Conservation (phyloP, 2,888 invertebrate genomes). For the Piscicola geometra region DNA sequence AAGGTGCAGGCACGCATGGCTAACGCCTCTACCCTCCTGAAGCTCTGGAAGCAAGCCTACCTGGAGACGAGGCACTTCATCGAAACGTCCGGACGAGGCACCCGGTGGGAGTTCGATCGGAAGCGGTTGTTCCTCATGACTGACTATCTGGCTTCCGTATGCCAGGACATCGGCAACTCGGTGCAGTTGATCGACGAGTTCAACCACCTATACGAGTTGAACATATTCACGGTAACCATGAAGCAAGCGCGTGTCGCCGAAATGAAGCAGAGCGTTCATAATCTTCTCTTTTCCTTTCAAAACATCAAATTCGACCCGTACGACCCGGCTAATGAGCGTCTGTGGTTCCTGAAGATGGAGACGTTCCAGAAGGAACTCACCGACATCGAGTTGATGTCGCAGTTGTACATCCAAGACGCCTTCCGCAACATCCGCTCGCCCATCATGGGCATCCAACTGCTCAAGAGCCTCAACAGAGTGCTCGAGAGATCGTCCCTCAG, state of each 20-base stretch:
- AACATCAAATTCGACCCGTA: constrained; percentile 80
- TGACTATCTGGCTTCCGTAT: constrained; percentile 30
- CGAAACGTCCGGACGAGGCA: constrained; percentile 33
- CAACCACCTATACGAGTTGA: constrained; percentile 27
- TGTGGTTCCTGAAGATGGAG: constrained; percentile 78
- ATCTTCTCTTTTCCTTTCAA: constrained; percentile 13
- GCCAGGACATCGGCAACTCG: constrained; percentile 27
- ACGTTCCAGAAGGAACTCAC: constrained; percentile 71
- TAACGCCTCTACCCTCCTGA: constrained; percentile 19
- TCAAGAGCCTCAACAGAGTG: constrained; percentile 74
- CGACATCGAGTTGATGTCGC: constrained; percentile 74
- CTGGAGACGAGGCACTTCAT: constrained; percentile 32
- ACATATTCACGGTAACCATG: constrained; percentile 32
- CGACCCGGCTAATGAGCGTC: constrained; percentile 70
- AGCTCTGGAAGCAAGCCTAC: constrained; percentile 35
- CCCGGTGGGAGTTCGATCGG: constrained; percentile 36
- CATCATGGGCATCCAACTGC: constrained; percentile 73
- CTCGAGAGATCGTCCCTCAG: constrained; percentile 72
- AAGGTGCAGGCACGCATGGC: constrained; percentile 2
- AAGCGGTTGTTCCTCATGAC: constrained; percentile 32
- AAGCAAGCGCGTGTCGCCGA: constrained; percentile 23
- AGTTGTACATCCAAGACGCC: constrained; percentile 77
- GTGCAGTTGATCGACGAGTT: constrained; percentile 34
- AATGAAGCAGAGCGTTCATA: constrained; percentile 19
- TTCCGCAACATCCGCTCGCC: constrained; percentile 75